Evolutionary conservation across 2,797 vertebrate species (phyloP).

Genomic region (Melanogrammus aeglefinus): DNA sequence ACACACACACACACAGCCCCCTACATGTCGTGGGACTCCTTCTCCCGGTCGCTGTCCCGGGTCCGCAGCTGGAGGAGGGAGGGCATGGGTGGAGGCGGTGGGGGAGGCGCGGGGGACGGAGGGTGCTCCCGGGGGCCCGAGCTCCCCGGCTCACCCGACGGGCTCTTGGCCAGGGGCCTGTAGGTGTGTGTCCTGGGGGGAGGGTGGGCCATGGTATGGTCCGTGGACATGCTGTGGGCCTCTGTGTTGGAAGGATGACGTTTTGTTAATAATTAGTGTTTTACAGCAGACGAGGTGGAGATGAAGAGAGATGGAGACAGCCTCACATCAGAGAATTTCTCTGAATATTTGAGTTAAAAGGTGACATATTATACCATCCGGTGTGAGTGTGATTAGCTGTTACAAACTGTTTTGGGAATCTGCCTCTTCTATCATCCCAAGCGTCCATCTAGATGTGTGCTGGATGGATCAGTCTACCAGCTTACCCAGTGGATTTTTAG

Average conservation of each 20-base stretch:
- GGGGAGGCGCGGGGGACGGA: slow-evolving; percentile 81
- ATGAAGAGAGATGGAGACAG: slow-evolving; percentile 13
- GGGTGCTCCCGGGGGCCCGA: slow-evolving; percentile 73
- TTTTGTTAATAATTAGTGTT: background rate
- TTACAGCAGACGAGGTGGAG: background rate
- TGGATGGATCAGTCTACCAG: no score
- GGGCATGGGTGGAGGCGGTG: slow-evolving; percentile 80
- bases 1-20: slow-evolving; percentile 35
- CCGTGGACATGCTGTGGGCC: slow-evolving; percentile 70
- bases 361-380: no score
- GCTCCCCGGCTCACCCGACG: slow-evolving; percentile 78
- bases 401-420: no score
- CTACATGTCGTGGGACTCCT: slow-evolving; percentile 83
- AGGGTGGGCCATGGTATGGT: slow-evolving; percentile 84
- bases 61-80: slow-evolving; percentile 81
- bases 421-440: no score
- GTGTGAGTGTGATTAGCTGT: no score
- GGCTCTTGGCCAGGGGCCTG: slow-evolving; percentile 88
- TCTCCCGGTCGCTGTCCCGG: slow-evolving; percentile 77
- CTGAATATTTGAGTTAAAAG: no score
- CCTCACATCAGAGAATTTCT: background rate
- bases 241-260: slow-evolving; percentile 64
- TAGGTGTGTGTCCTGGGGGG: slow-evolving; percentile 92
- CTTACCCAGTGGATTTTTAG: no score
- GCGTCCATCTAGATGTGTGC: no score